phyloP scores from a whole-genome alignment of 2,113 vertebrate species.

The Amblyopsis rosae region DNA sequence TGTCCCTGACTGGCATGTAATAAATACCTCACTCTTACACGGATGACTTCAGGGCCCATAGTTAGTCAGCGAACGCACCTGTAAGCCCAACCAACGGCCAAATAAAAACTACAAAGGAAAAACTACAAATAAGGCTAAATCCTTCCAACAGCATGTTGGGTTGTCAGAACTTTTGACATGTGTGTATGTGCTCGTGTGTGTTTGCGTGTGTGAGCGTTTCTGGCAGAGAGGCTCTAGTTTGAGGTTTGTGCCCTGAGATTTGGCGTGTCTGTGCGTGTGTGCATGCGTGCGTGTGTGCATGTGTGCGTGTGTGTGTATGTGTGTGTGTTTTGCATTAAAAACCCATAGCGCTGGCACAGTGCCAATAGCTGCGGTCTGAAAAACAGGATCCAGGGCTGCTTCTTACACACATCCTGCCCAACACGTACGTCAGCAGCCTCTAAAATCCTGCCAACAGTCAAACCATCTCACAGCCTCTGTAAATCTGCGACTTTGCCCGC shows the following conservation, averaged over 20 bases:
- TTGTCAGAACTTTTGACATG: slow-evolving; percentile 27
- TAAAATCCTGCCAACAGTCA: slow-evolving; percentile 67
- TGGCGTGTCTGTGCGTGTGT: slow-evolving; percentile 27
- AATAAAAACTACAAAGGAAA: not conserved
- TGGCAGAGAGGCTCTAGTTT: slow-evolving; percentile 36
- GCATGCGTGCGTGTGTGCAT: slow-evolving; percentile 1
- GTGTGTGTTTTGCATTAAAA: slow-evolving; percentile 55
- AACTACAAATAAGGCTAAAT: not conserved
- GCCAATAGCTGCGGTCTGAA: slow-evolving; percentile 67
- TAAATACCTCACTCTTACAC: slow-evolving; percentile 36
- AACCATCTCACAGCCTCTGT: slow-evolving; percentile 58
- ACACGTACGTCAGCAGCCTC: slow-evolving; percentile 69
- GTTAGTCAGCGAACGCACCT: slow-evolving; percentile 10
- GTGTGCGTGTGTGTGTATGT: slow-evolving; percentile 2
- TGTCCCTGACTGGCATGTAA: slow-evolving; percentile 15
- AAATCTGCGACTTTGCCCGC: slow-evolving; percentile 54
- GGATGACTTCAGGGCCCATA: slow-evolving; percentile 9
- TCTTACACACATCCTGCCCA: slow-evolving; percentile 75
- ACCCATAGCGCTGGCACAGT: slow-evolving; percentile 52
- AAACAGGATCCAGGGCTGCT: slow-evolving; percentile 73
- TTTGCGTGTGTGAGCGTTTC: slow-evolving; percentile 17
- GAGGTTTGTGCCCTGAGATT: slow-evolving; percentile 31
- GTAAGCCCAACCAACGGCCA: slow-evolving; percentile 12
- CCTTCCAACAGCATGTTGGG: not conserved
- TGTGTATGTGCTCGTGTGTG: slow-evolving; percentile 2